A percentile compares a stretch with the other conserved stretches of the same genome.
These are phyloP conservation scores for Acrocyrtus sp. DNA, from an alignment of 2,888 invertebrate genomes.

Conservation along the genomic window DNA sequence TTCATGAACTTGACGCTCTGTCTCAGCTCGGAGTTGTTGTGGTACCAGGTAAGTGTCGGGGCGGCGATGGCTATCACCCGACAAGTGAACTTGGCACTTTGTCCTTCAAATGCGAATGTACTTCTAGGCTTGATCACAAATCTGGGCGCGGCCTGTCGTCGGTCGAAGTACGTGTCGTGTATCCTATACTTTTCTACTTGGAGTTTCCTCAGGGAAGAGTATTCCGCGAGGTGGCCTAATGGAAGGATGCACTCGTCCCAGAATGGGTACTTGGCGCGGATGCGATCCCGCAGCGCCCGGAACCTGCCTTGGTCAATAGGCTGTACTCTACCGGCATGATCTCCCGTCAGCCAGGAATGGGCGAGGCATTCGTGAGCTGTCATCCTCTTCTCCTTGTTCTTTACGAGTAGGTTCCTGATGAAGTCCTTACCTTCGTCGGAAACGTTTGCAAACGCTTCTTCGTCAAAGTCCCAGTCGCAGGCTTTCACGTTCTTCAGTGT, in stretches of 20 bases:
- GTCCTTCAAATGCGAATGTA: conserved; percentile 96
- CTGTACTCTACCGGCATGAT: conserved; percentile 78
- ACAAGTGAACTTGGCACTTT: conserved; percentile 97
- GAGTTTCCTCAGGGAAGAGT: conserved; percentile 94
- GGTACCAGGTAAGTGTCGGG: conserved; percentile 95
- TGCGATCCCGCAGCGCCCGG: conserved; percentile 85
- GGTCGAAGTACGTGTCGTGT: conserved; percentile 94
- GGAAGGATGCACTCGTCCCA: conserved; percentile 90
- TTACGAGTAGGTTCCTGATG: conserved; percentile 89
- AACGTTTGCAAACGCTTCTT: conserved; percentile 91
- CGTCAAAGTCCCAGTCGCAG: conserved; percentile 99
- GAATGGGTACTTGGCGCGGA: conserved; percentile 83
- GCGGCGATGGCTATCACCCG: conserved; percentile 94
- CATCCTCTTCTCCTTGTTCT: conserved; percentile 97
- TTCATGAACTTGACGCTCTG: conserved; percentile 99
- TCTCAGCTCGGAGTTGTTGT: conserved; percentile 89
- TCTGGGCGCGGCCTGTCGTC: conserved; percentile 96
- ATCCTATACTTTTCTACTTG: conserved; percentile 97
- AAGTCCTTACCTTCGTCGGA: conserved; percentile 99
- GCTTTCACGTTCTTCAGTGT: conserved; percentile 98
- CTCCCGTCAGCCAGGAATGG: conserved; percentile 95
- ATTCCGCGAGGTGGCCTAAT: conserved; percentile 94
- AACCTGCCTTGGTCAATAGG: conserved; percentile 86
- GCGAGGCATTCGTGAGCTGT: conserved; percentile 97
- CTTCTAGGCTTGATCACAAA: conserved; percentile 97